Base-by-base conservation (phyloP, 1,140 invertebrate genomes). In the Achroia grisella region DNA sequence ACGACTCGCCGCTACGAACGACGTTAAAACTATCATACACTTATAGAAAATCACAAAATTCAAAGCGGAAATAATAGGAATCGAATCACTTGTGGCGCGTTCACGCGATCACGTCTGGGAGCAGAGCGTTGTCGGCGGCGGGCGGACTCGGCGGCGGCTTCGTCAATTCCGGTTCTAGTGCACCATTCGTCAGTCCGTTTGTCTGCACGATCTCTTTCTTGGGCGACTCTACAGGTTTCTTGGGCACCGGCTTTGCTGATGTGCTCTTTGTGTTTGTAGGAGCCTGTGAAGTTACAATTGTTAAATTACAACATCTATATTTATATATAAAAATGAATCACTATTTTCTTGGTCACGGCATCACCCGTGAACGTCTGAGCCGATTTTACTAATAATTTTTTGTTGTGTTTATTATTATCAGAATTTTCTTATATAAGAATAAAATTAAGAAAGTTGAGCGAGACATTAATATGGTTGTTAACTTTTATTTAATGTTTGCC, bases 11-110 rank as follows among this genome's bases (percentile, higher is more conserved):
- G 60, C 68, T 36, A 47, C 55, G 56, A 53, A 50, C 67, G 60
- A 56, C 66, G 56, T 72, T 69, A 71, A 69, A 72, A 71, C 79
- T 83, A 83, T 83, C 51, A 71, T 83, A 81, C 79, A 83, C 75
- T 83, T 83, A 83, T 68, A 77, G 73, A 77, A 76, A 80, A 83
- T 81, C 77, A 81, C 76, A 81, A 81, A 82, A 83, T 83, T 71
- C 62, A 83, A 23, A 83, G 79, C 79, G 73, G 71, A 80, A 78
- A 82, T 72, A 78, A 71, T 82, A 81, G 75, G 75, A 77, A 75
- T 74, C 64, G 56, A n/a, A 52, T 37, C 17, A 23, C 17, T 53
- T 56, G 60, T 42, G 48, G 43, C 29, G 35, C 27, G 66, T 51
- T 57, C 66, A 82, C 65, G 78, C 78, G 66, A 85, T 82, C 48